These are phyloP conservation scores for Muntiacus reevesi DNA, from an alignment of 2,113 vertebrate species.

Conservation along the genomic window DNA sequence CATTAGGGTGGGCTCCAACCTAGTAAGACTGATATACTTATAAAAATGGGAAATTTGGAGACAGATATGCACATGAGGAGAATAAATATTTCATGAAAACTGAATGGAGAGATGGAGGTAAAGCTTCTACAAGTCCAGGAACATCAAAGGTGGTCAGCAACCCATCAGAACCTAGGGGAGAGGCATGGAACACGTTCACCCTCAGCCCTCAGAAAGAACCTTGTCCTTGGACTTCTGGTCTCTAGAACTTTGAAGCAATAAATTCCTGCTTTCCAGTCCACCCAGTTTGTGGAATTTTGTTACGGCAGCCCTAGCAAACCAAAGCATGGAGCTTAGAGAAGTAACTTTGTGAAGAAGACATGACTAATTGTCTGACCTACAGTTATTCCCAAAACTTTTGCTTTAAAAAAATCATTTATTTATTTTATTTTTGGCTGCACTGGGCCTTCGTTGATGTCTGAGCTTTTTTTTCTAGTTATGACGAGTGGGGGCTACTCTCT, in stretches of 20 bases:
- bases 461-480: neutral
- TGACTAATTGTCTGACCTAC: accelerated
- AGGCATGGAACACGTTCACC: accelerated
- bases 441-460: neutral
- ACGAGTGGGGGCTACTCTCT: accelerated
- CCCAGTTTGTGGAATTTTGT: neutral
- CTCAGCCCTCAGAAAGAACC: neutral
- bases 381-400: neutral
- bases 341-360: too few relatives aligned
- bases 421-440: neutral
- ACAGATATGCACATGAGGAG: neutral
- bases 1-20: neutral
- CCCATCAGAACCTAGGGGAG: accelerated
- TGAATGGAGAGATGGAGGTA: neutral
- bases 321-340: accelerated
- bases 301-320: too few relatives aligned
- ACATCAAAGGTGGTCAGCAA: neutral
- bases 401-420: neutral
- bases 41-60: neutral
- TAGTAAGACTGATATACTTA: neutral
- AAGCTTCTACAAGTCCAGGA: neutral
- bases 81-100: accelerated
- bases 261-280: too few relatives aligned
- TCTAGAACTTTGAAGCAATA: neutral
- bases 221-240: neutral